Conservation (phyloP, 2,113 vertebrate genomes). For the Prietella phreatophila region DNA sequence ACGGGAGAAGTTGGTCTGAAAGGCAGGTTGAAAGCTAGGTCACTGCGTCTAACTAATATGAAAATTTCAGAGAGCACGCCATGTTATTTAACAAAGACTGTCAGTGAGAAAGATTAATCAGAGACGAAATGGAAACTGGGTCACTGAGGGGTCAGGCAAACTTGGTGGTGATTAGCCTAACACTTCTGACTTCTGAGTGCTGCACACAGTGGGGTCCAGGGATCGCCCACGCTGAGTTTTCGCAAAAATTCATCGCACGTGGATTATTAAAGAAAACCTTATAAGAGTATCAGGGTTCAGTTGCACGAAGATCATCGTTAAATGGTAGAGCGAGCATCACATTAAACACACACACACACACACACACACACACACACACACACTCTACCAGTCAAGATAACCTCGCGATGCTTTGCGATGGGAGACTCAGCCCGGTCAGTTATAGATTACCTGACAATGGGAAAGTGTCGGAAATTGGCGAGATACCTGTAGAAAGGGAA, state of each 20-base stretch:
- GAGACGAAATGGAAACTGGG: conserved; percentile 97
- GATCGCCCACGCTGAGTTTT: background rate
- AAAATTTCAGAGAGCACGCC: conserved; percentile 94
- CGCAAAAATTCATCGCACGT: background rate
- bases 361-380: no score
- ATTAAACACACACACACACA: no score
- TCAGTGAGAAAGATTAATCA: conserved; percentile 99
- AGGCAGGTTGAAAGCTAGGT: conserved; percentile 99
- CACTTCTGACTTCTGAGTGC: conserved; percentile 28
- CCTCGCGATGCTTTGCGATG: background rate
- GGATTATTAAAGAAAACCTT: background rate
- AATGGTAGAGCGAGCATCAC: background rate
- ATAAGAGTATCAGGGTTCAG: background rate
- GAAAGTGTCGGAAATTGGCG: background rate
- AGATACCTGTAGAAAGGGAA: conserved; percentile 18
- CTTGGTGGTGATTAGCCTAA: conserved; percentile 71
- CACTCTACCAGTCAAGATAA: background rate
- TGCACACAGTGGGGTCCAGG: background rate
- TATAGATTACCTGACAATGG: conserved; percentile 25
- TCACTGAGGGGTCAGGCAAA: conserved; percentile 97
- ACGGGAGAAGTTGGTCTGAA: conserved; percentile 94
- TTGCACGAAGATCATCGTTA: background rate
- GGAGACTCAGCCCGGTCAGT: background rate
- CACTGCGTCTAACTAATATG: conserved; percentile 99
- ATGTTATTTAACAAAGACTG: conserved; percentile 99